Evolutionary conservation across 2,888 invertebrate genomes (phyloP).

Genomic region (Zaprionus obscuricornis): DNA sequence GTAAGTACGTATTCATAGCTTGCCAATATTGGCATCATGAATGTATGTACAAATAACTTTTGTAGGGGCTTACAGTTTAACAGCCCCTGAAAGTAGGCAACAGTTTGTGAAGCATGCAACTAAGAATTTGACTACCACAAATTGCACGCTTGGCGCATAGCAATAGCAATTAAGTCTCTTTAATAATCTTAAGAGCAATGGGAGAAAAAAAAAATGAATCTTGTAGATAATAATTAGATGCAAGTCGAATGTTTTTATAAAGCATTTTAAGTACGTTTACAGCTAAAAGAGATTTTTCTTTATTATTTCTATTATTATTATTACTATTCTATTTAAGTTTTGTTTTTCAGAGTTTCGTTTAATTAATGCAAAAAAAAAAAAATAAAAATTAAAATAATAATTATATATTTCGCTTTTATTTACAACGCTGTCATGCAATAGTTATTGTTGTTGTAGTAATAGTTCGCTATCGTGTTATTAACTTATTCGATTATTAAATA

Average conservation of each 20-base stretch:
- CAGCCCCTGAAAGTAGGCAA: constrained; percentile 31
- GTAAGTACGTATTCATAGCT: not conserved
- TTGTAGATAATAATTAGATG: not conserved
- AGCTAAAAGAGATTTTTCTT: too few relatives aligned
- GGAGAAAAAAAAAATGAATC: not conserved
- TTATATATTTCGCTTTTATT: constrained; percentile 54
- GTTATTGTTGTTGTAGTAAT: constrained; percentile 9
- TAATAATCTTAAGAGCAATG: constrained; percentile 19
- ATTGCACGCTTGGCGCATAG: constrained; percentile 50
- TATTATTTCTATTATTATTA: too few relatives aligned
- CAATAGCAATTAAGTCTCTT: too few relatives aligned
- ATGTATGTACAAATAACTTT: constrained; percentile 26
- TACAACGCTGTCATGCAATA: constrained; percentile 52
- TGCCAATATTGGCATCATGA: constrained; percentile 4
- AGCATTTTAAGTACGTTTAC: too few relatives aligned
- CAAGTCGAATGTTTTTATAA: too few relatives aligned
- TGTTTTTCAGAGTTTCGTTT: not conserved
- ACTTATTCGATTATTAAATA: constrained; percentile 48
- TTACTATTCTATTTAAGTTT: not conserved
- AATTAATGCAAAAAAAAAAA: too few relatives aligned
- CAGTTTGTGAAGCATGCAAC: constrained; percentile 21
- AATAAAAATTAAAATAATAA: too few relatives aligned
- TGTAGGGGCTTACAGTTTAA: constrained; percentile 2
- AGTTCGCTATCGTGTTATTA: constrained; percentile 17
- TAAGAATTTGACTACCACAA: constrained; percentile 22